These are phyloP conservation scores for Theristicus caerulescens DNA, from an alignment of 2,113 vertebrate species.

Conservation along the genomic window DNA sequence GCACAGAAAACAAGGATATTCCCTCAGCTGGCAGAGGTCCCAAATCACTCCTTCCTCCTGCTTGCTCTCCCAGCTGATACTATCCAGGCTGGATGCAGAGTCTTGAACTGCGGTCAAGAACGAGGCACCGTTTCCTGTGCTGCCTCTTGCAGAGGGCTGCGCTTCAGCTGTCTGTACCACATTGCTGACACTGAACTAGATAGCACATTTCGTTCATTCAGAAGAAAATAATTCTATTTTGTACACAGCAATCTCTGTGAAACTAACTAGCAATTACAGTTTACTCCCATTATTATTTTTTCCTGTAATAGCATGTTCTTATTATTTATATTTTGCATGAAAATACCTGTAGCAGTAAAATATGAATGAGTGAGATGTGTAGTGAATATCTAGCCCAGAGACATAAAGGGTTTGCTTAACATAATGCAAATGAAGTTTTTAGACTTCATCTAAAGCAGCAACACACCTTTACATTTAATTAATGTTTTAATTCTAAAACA, in stretches of 20 bases:
- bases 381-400: not conserved
- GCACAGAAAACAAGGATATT: not conserved
- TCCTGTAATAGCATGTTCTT: not conserved
- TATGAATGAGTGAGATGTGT: not conserved
- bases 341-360: not conserved
- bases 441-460: not conserved
- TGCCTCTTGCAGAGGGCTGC: not conserved
- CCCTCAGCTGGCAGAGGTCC: not conserved
- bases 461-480: not conserved
- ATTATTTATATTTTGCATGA: not conserved
- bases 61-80: not conserved
- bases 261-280: not conserved
- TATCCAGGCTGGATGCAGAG: not conserved
- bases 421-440: not conserved
- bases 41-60: not conserved
- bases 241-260: not conserved
- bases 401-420: not conserved
- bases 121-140: not conserved
- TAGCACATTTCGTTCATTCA: not conserved
- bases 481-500: not conserved
- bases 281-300: not conserved
- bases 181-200: not conserved
- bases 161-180: fast-evolving
- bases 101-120: not conserved
- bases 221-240: not conserved